Conservation (phyloP, 2,113 vertebrate species). For the Cyanoliseus patagonus region DNA sequence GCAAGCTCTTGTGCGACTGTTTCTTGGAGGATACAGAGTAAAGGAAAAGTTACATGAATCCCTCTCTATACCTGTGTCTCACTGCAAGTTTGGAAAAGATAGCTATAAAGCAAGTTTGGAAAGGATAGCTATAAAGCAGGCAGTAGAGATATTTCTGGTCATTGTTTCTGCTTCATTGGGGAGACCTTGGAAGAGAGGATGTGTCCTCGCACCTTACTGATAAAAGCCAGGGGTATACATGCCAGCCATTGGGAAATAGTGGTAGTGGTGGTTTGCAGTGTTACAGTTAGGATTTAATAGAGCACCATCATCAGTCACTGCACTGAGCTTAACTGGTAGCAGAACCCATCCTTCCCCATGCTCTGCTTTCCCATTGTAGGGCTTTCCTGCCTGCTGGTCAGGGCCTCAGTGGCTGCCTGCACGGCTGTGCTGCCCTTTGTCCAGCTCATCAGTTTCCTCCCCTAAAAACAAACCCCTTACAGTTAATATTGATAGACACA, state of each 20-base stretch:
- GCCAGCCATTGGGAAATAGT: not conserved
- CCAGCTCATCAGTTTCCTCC: not conserved
- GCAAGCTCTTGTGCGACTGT: not conserved
- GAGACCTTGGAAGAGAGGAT: not conserved
- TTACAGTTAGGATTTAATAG: not conserved
- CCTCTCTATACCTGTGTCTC: not conserved
- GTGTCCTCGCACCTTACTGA: not conserved
- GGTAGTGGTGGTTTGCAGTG: not conserved
- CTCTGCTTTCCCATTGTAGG: not conserved
- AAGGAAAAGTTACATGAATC: rapidly evolving
- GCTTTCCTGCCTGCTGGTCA: not conserved
- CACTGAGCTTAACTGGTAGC: not conserved
- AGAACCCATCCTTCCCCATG: not conserved
- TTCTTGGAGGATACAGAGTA: not conserved
- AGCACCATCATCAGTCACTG: not conserved
- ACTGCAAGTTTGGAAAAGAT: not conserved
- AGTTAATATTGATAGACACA: not conserved
- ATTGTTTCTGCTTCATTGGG: not conserved
- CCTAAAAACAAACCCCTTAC: not conserved
- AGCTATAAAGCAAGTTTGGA: not conserved
- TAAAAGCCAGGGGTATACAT: not conserved
- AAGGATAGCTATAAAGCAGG: not conserved
- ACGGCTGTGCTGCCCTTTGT: not conserved
- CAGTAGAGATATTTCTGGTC: not conserved
- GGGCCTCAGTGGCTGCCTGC: not conserved